These are phyloP conservation scores for Menidia menidia DNA, from an alignment of 2,797 vertebrate genomes.

Conservation along the genomic window DNA sequence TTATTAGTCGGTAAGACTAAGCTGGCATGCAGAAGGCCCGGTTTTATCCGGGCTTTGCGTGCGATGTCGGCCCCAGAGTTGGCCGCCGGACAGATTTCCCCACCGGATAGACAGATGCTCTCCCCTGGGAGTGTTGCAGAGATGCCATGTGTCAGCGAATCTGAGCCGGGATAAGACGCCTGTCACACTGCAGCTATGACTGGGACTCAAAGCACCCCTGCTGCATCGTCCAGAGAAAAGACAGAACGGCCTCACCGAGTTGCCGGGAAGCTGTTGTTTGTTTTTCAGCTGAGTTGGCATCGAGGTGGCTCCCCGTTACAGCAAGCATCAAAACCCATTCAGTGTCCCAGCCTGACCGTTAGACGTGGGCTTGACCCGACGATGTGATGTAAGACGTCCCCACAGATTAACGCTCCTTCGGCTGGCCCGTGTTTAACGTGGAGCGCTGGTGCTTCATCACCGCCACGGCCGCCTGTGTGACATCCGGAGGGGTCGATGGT, in stretches of 20 bases:
- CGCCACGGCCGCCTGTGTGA: background rate
- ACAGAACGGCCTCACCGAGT: slow-evolving; percentile 9
- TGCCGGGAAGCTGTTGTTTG: background rate
- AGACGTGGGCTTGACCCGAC: slow-evolving; percentile 42
- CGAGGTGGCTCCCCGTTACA: background rate
- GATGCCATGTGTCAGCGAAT: slow-evolving; percentile 51
- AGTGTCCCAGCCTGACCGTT: slow-evolving; percentile 24
- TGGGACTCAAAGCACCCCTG: slow-evolving; percentile 28
- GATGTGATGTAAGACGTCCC: slow-evolving; percentile 48
- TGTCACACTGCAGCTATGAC: slow-evolving; percentile 45
- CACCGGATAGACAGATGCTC: slow-evolving; percentile 59
- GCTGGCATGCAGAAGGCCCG: slow-evolving; percentile 46
- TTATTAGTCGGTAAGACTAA: slow-evolving; percentile 59
- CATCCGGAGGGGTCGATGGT: slow-evolving; percentile 24
- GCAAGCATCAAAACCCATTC: background rate
- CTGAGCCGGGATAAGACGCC: slow-evolving; percentile 58
- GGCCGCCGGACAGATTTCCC: slow-evolving; percentile 57
- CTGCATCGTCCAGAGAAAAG: slow-evolving; percentile 16
- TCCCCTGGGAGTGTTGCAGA: slow-evolving; percentile 22
- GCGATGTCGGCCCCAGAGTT: slow-evolving; percentile 34
- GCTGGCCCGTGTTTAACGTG: background rate
- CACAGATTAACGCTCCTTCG: slow-evolving; percentile 42
- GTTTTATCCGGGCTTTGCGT: slow-evolving; percentile 67
- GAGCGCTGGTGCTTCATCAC: slow-evolving; percentile 4
- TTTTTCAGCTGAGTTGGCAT: background rate